These are phyloP conservation scores for Hylaeus volcanicus DNA, from an alignment of 1,140 invertebrate species.

Conservation along the genomic window DNA sequence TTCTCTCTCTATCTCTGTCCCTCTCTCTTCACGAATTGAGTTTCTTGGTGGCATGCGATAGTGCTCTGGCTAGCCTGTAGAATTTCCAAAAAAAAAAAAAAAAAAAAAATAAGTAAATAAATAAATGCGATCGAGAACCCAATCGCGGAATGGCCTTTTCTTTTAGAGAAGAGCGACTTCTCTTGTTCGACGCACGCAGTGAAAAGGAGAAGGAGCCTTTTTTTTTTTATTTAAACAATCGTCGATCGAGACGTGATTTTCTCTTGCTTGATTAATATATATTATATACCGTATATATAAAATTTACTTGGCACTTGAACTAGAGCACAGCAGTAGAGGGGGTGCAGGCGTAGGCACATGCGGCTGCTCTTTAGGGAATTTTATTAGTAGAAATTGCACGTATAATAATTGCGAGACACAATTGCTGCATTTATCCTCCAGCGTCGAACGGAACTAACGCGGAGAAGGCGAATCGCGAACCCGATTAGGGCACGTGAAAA, in stretches of 20 bases:
- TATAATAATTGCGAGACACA: slow-evolving; percentile 62
- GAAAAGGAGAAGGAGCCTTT: slow-evolving; percentile 35
- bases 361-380: slow-evolving; percentile 57
- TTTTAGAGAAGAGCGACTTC: slow-evolving; percentile 35
- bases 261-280: slow-evolving; percentile 53
- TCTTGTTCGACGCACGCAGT: slow-evolving; percentile 46
- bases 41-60: slow-evolving; percentile 73
- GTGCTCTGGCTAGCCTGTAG: slow-evolving; percentile 66
- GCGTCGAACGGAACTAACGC: slow-evolving; percentile 50
- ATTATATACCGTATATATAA: too few relatives aligned
- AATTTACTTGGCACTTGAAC: slow-evolving; percentile 54
- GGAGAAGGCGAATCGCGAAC: slow-evolving; percentile 45
- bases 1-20: slow-evolving; percentile 38
- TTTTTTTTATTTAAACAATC: not conserved
- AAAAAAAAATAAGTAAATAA: too few relatives aligned
- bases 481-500: too few relatives aligned
- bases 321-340: slow-evolving; percentile 66
- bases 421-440: slow-evolving; percentile 52
- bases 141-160: slow-evolving; percentile 52
- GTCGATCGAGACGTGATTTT: slow-evolving; percentile 46
- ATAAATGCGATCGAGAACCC: slow-evolving; percentile 18
- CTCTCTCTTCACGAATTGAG: slow-evolving; percentile 59
- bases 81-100: slow-evolving; percentile 20
- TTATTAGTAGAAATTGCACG: slow-evolving; percentile 69
- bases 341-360: slow-evolving; percentile 67